A percentile compares a stretch with the other conserved stretches of the same genome.
Evolutionary conservation across 2,888 invertebrate genomes (phyloP).

Genomic region (Drosophila barbarae): DNA sequence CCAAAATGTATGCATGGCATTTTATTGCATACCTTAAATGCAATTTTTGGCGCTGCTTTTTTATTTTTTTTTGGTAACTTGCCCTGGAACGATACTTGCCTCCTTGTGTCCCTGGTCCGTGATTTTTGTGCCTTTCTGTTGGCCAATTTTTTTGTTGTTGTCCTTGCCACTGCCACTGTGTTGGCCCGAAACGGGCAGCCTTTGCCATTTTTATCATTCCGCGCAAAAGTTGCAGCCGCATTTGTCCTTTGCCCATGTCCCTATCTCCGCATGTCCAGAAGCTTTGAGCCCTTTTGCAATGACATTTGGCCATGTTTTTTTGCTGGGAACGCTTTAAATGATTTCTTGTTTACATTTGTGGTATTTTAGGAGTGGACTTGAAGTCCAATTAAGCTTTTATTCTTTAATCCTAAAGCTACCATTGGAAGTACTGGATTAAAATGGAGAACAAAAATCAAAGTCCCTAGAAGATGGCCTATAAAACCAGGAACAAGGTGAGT

Average conservation of each 20-base stretch:
- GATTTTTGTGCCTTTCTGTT: constrained; percentile 38
- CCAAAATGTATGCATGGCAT: constrained; percentile 52
- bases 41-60: constrained; percentile 43
- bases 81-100: constrained; percentile 7
- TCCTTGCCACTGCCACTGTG: constrained; percentile 18
- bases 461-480: constrained; percentile 4
- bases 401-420: neutral
- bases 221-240: constrained; percentile 41
- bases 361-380: neutral
- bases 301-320: constrained; percentile 26
- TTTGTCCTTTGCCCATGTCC: constrained; percentile 28
- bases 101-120: constrained; percentile 10
- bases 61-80: constrained; percentile 4
- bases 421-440: neutral
- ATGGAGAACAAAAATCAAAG: constrained; percentile 3
- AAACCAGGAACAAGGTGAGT: constrained; percentile 30
- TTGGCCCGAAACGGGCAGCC: constrained; percentile 15
- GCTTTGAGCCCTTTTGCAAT: constrained; percentile 39
- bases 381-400: neutral
- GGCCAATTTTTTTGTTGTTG: constrained; percentile 30
- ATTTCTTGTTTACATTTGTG: constrained; percentile 34
- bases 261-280: constrained; percentile 10
- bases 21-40: constrained; percentile 53
- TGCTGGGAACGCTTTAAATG: constrained; percentile 29
- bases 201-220: constrained; percentile 38